Base-by-base conservation (phyloP, 2,797 vertebrate species). In the Sebastiscus tertius region DNA sequence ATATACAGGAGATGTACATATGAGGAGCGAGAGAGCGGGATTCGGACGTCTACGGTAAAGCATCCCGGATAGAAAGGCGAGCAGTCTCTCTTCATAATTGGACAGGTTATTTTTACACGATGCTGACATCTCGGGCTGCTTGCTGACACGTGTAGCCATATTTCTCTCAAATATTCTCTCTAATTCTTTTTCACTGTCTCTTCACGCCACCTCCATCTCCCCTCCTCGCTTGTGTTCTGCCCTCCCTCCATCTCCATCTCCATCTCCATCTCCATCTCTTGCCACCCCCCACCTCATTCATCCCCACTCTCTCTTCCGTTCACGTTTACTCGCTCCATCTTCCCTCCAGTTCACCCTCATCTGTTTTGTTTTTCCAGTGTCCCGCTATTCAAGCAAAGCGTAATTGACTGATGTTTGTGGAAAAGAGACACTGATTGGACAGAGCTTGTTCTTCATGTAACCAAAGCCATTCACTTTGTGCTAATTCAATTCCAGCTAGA, bases 41-140 rank as follows among this genome's bases (percentile, higher is more conserved):
- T 34, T 72, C 24, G 2, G 55, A 68, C 12, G 13, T 77, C n/a
- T 79, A 85, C 55, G 76, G 86, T 83, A 82, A 86, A 88, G 60
- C 72, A 87, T 88, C 59, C 42, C 54, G 11, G 82, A 81, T 73
- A 84, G 83, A 72, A 80, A 58, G 80, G 75, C 29, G 20, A 67
- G 80, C 79, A 81, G 88, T 91, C 80, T 58, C 86, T 92, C 89
- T 90, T 88, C 74, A 90, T 96, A 96, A 96, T 96, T 96, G 93
- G 94, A 94, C 94, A 93, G 95, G 95, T 95, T 96, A 94, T 97
- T 97, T 97, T 96, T 96, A 95, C 94, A 94, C 91, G 88, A 92
- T 92, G 95, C 92, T 95, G 95, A 92, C 93, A 86, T 97, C 95
- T 95, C 87, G 87, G 87, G 87, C 89, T 94, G 92, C 95, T 96